Evolutionary conservation across 2,888 invertebrate genomes (phyloP).

Genomic region (Cylindroiulus punctatus): DNA sequence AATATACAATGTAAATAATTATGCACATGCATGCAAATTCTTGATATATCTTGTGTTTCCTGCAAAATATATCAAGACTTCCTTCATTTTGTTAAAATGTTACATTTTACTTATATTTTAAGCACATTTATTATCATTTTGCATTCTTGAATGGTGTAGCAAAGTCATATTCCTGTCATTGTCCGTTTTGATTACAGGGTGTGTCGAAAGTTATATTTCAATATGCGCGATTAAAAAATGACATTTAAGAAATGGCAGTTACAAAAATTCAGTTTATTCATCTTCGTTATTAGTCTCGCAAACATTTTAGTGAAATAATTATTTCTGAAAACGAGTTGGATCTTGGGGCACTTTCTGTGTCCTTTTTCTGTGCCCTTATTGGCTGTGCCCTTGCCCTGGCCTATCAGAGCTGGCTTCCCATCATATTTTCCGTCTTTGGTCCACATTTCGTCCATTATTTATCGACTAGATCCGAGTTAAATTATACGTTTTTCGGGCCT

Average conservation of each 20-base stretch:
- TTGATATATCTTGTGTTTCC: no score
- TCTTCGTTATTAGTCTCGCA: background rate
- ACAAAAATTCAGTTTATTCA: background rate
- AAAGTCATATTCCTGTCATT: no score
- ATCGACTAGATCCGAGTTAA: conserved; percentile 3
- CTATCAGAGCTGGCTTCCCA: background rate
- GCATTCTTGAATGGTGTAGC: no score
- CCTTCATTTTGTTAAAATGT: no score
- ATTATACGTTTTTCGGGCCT: conserved; percentile 4
- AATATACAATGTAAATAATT: no score
- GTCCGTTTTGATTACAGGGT: no score
- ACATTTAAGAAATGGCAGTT: no score
- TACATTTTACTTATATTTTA: no score
- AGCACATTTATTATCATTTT: no score
- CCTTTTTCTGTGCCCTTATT: background rate
- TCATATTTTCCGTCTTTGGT: background rate
- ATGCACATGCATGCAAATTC: no score
- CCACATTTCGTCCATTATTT: background rate
- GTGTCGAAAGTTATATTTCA: no score
- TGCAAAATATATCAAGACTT: no score
- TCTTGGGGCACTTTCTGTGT: background rate
- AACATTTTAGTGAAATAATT: background rate
- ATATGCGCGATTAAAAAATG: background rate
- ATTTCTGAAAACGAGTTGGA: background rate
- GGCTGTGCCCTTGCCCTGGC: background rate